Conservation (phyloP, 2,888 invertebrate genomes). For the Norana najaformis region DNA sequence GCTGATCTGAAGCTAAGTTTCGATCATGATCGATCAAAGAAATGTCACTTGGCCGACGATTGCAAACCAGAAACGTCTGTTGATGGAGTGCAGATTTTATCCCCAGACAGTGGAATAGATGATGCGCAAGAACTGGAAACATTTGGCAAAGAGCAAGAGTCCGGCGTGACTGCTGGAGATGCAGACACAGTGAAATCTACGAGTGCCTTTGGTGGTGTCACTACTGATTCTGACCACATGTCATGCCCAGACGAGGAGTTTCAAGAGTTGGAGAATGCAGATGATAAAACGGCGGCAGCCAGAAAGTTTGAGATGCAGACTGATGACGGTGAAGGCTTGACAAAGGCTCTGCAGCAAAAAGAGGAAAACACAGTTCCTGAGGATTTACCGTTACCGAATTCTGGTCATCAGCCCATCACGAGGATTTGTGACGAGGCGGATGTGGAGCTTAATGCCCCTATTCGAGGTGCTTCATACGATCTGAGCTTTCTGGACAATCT, state of each 20-base stretch:
- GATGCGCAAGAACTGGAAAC: not conserved
- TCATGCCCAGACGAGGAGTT: not conserved
- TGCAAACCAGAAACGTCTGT: not conserved
- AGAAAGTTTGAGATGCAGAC: not conserved
- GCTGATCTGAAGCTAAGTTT: conserved; percentile 10
- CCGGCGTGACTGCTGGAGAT: not conserved
- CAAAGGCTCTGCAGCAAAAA: not conserved
- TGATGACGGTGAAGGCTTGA: not conserved
- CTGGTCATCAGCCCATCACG: not conserved
- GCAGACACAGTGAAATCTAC: not conserved
- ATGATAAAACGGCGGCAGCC: not conserved
- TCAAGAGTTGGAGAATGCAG: not conserved
- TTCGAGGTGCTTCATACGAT: not conserved
- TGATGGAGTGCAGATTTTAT: not conserved
- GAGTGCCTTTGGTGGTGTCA: not conserved
- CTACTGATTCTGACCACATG: too few species aligned
- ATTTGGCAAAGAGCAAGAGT: not conserved
- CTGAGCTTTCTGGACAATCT: conserved; percentile 16
- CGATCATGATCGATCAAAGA: not conserved
- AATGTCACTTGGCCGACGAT: not conserved
- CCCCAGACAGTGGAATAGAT: conserved; percentile 14
- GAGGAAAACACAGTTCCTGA: not conserved
- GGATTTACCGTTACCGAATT: conserved; percentile 13
- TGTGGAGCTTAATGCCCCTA: not conserved
- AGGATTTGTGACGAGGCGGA: not conserved